Evolutionary conservation across 2,888 invertebrate species (phyloP).

Genomic region (Neoascia interrupta): DNA sequence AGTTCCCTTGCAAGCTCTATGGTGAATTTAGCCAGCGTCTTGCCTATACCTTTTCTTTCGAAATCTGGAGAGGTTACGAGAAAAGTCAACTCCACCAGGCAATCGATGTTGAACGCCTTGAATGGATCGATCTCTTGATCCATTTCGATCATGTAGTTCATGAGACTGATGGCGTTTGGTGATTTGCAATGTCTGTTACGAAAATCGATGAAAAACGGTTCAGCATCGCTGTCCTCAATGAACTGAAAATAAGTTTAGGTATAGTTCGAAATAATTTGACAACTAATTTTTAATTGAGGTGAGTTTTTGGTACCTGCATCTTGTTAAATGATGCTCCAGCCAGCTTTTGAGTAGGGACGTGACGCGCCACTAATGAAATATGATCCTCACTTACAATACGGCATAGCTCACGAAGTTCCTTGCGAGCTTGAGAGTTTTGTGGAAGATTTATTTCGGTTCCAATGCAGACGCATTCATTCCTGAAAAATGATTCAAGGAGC

Average conservation of each 20-base stretch:
- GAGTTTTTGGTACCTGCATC: slow-evolving; percentile 81
- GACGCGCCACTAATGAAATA: slow-evolving; percentile 83
- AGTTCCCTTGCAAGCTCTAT: slow-evolving; percentile 81
- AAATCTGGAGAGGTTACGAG: slow-evolving; percentile 82
- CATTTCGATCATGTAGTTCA: slow-evolving; percentile 84
- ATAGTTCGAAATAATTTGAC: background rate
- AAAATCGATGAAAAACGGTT: slow-evolving; percentile 76
- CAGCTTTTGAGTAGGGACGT: slow-evolving; percentile 81
- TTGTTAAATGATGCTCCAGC: slow-evolving; percentile 85
- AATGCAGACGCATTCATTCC: slow-evolving; percentile 82
- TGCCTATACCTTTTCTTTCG: slow-evolving; percentile 81
- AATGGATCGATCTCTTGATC: slow-evolving; percentile 84
- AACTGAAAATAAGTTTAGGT: slow-evolving; percentile 68
- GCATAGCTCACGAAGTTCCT: slow-evolving; percentile 83
- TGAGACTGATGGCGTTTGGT: slow-evolving; percentile 82
- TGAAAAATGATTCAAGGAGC: slow-evolving; percentile 80
- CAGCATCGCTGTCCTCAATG: slow-evolving; percentile 72
- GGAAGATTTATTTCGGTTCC: slow-evolving; percentile 82
- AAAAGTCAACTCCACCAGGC: slow-evolving; percentile 86
- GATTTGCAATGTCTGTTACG: slow-evolving; percentile 81
- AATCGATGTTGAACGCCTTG: slow-evolving; percentile 82
- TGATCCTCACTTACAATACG: slow-evolving; percentile 83
- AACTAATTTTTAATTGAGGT: too few species aligned
- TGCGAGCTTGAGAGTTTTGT: slow-evolving; percentile 81
- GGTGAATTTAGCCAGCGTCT: slow-evolving; percentile 81